Percentiles rank a stretch among this genome's conserved stretches.
These are phyloP conservation scores for Batillaria attramentaria DNA, from an alignment of 1,140 invertebrate genomes.

Conservation along the genomic window DNA sequence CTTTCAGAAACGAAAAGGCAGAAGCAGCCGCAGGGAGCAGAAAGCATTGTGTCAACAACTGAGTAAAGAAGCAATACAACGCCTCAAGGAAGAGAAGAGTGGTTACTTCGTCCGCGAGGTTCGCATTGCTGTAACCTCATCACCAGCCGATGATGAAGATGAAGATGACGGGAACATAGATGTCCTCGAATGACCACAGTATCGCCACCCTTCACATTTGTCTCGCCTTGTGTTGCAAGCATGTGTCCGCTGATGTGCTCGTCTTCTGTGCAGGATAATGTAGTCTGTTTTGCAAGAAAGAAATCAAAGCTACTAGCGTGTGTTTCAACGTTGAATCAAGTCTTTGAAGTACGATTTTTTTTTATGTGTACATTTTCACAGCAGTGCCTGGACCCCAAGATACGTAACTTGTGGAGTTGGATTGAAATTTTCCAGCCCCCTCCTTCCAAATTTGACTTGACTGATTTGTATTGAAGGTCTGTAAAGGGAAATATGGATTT, in stretches of 20 bases:
- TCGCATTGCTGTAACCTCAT: slow-evolving; percentile 47
- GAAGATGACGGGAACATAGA: slow-evolving; percentile 53
- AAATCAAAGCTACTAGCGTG: not conserved
- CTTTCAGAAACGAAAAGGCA: slow-evolving; percentile 42
- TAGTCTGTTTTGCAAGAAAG: not conserved
- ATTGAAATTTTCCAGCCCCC: too few relatives aligned
- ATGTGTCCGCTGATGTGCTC: not conserved
- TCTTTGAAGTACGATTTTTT: not conserved
- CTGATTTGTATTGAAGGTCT: too few relatives aligned
- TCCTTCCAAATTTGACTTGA: too few relatives aligned
- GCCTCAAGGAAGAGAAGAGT: slow-evolving; percentile 58
- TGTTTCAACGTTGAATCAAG: not conserved
- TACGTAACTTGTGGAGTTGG: too few relatives aligned
- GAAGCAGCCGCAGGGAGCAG: slow-evolving; percentile 43
- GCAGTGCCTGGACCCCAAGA: too few relatives aligned
- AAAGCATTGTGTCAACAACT: slow-evolving; percentile 47
- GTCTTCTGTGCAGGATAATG: not conserved
- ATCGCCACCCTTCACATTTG: too few relatives aligned
- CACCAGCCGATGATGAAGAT: slow-evolving; percentile 39
- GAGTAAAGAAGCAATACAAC: slow-evolving; percentile 55
- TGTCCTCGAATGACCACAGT: not conserved
- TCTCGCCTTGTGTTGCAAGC: not conserved
- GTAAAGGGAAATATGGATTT: too few relatives aligned
- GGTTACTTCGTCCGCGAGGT: slow-evolving; percentile 59
- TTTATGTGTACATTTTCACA: not conserved